Percentiles rank a stretch among this genome's conserved stretches.
These are phyloP conservation scores for Hydractinia echinata DNA, from an alignment of 30 jellyfish, hydroid and myxozoan genomes.

Conservation along the genomic window DNA sequence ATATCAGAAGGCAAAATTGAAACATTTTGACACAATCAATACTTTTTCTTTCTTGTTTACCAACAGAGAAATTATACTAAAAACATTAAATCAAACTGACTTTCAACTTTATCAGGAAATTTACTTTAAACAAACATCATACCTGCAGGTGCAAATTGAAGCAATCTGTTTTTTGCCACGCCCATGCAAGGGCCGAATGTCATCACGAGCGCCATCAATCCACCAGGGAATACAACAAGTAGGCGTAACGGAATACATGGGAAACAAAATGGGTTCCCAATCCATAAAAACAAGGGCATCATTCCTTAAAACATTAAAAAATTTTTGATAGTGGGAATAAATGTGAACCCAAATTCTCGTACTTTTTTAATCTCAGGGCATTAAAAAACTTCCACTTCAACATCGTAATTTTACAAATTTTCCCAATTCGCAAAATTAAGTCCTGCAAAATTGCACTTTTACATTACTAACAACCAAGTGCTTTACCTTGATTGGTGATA, in stretches of 20 bases:
- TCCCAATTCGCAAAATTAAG: too few species aligned
- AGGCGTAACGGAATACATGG: conserved; percentile 92
- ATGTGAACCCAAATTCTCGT: too few species aligned
- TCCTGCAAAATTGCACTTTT: too few species aligned
- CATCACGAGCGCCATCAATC: conserved; percentile 87
- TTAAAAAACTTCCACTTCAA: too few species aligned
- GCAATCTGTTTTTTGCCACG: conserved; percentile 60
- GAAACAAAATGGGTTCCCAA: conserved; percentile 95
- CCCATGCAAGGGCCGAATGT: conserved; percentile 94
- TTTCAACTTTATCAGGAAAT: neutral
- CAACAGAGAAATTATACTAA: too few species aligned
- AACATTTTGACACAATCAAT: too few species aligned
- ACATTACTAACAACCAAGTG: too few species aligned
- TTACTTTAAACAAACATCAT: neutral
- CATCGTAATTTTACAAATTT: too few species aligned
- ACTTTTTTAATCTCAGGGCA: neutral
- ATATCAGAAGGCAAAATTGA: too few species aligned
- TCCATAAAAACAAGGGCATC: conserved; percentile 95
- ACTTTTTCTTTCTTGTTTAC: too few species aligned
- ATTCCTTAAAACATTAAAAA: conserved; percentile 51
- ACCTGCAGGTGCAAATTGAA: conserved; percentile 82
- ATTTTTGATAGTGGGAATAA: neutral
- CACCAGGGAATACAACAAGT: conserved; percentile 92
- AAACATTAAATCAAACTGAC: too few species aligned
- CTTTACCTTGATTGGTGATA: too few species aligned